Evolutionary conservation across 2,113 vertebrate genomes (phyloP).

Genomic region (Fukomys damarensis): DNA sequence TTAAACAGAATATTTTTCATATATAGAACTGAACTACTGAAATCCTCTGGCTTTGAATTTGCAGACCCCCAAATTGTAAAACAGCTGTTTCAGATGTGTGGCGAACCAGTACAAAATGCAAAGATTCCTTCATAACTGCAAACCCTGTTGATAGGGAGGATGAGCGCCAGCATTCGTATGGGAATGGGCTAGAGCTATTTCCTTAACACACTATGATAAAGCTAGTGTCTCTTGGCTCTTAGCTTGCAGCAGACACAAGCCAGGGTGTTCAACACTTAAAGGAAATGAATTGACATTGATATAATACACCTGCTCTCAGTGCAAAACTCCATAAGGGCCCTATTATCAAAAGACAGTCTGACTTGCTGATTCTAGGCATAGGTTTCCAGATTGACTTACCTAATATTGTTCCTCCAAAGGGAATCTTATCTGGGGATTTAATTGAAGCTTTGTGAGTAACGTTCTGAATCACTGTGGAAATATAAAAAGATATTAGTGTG

Average conservation of each 20-base stretch:
- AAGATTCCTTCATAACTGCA: background rate
- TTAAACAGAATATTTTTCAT: background rate
- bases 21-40: background rate
- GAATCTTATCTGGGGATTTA: slow-evolving; percentile 83
- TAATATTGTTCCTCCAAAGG: slow-evolving; percentile 86
- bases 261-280: background rate
- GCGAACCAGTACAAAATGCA: background rate
- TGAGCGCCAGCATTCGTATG: background rate
- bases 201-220: background rate
- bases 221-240: background rate
- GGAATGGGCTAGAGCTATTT: background rate
- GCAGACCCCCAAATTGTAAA: background rate
- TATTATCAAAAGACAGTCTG: background rate
- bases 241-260: background rate
- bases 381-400: slow-evolving; percentile 81
- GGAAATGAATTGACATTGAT: background rate
- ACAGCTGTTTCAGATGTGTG: background rate
- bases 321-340: background rate
- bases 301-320: background rate
- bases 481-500: slow-evolving; percentile 19
- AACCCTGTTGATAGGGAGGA: background rate
- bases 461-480: slow-evolving; percentile 89
- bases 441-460: slow-evolving; percentile 81
- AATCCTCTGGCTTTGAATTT: slow-evolving; percentile 28
- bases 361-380: background rate